Evolutionary conservation across 1,140 invertebrate genomes (phyloP), one percentile per base, ranked within the genome.

Genomic region (Centruroides vittatus): DNA sequence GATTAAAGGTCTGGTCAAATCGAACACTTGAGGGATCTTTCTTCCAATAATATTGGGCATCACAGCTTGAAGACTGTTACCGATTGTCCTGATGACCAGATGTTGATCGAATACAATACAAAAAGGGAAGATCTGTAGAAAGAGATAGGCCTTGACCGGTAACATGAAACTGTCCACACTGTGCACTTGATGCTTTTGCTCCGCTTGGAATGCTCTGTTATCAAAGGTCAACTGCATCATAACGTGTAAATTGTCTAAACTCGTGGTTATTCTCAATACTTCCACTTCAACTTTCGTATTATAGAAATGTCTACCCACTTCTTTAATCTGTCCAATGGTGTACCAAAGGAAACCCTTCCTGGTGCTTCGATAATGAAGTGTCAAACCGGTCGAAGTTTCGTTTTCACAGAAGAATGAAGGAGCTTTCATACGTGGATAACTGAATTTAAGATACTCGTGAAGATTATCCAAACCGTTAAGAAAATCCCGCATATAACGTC

Each of bases 91-190:
- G 12, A 98, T 88, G 8, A 87, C 76, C 88, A 98, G 90, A 68
- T 92, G 85, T 2, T 86, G 89, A 84, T 89, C 87, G 75, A 98
- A 97, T 35, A 95, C 89, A 67, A 98, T 88, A 75, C 92, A 93
- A 77, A 98, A 98, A 5, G 95, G 94, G 75, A 98, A 98, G 69
- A 98, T 91, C 72, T 98, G 92, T 68, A 98, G 96, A 9, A 98
- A 79, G 5, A 94, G 68, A 23, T 75, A 72, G 0, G 89, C 88
- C 68, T 84, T 86, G 49, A 93, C 87, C 4, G 90, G 84, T 66
- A 94, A 72, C 57, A 66, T 64, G 52, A 72, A 61, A 13, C 55
- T 60, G 54, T 59, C 65, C n/a, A 76, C 62, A 3, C 70, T 67
- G 34, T 59, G 41, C 67, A 58, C 47, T 62, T 57, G 62, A 60